phyloP scores from a whole-genome alignment of 2,888 invertebrate genomes.

The Isotomurus palustris region DNA sequence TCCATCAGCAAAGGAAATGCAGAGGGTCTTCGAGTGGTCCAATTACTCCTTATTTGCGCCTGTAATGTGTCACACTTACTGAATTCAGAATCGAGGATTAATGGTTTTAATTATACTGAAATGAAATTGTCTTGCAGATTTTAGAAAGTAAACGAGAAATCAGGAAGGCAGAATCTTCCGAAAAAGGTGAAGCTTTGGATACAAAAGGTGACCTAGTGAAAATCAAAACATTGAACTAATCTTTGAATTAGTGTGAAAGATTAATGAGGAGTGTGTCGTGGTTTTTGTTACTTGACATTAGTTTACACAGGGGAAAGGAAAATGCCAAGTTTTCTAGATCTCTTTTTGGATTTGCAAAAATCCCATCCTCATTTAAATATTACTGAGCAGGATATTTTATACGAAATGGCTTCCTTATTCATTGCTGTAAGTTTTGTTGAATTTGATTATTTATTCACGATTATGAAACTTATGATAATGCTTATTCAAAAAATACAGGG shows the following conservation, averaged over 20 bases:
- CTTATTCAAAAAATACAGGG: conserved; percentile 14
- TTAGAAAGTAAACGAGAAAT: too few species aligned
- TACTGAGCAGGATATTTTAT: conserved; percentile 73
- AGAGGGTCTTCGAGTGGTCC: neutral
- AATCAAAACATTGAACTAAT: too few species aligned
- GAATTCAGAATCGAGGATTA: too few species aligned
- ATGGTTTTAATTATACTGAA: too few species aligned
- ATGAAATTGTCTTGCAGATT: too few species aligned
- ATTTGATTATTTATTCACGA: neutral
- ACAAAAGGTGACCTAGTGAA: too few species aligned
- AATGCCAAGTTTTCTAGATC: conserved; percentile 54
- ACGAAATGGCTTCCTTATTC: conserved; percentile 67
- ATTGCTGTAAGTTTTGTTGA: conserved; percentile 56
- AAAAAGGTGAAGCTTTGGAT: too few species aligned
- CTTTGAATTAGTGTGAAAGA: too few species aligned
- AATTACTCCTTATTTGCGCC: neutral
- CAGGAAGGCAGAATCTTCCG: too few species aligned
- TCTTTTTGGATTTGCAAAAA: conserved; percentile 59
- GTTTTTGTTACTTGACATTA: too few species aligned
- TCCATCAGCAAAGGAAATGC: neutral
- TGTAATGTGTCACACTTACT: too few species aligned
- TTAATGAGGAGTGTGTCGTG: too few species aligned
- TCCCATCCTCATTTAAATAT: conserved; percentile 52
- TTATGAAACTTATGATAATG: neutral
- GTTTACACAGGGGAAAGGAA: conserved; percentile 36